phyloP scores from a whole-genome alignment of 2,797 vertebrate species.

The Chelonia mydas region DNA sequence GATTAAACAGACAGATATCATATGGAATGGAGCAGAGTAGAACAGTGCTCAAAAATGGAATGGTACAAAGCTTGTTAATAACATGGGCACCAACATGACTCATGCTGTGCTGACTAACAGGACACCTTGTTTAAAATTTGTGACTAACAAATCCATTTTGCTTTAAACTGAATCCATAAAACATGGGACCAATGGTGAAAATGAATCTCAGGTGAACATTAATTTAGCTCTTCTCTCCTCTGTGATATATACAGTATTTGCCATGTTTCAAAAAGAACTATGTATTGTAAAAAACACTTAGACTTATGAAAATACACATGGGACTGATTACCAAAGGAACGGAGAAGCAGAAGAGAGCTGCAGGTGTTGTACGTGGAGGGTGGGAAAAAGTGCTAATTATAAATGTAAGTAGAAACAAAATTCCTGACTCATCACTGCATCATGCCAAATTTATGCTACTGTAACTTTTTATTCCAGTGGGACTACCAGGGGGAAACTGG shows the following conservation, averaged over 20 bases:
- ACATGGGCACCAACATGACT: background rate
- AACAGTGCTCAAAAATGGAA: background rate
- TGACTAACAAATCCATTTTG: background rate
- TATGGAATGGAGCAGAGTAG: background rate
- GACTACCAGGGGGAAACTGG: background rate
- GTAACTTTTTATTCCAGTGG: background rate
- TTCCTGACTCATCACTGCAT: accelerated
- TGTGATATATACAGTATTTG: background rate
- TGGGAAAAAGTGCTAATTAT: background rate
- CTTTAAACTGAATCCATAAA: background rate
- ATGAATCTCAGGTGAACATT: background rate
- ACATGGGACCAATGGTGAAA: background rate
- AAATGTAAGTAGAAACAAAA: background rate
- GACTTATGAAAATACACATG: background rate
- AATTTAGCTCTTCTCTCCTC: background rate
- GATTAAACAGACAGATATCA: constrained; percentile 1
- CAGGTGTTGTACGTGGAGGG: background rate
- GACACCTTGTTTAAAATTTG: background rate
- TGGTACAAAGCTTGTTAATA: background rate
- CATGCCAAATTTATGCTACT: background rate
- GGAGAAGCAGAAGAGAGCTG: background rate
- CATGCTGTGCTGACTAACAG: background rate
- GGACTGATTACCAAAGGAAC: background rate
- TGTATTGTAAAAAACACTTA: background rate
- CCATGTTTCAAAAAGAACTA: background rate